Base-by-base conservation (phyloP, 2,888 invertebrate genomes). In the Andrena marginata region DNA sequence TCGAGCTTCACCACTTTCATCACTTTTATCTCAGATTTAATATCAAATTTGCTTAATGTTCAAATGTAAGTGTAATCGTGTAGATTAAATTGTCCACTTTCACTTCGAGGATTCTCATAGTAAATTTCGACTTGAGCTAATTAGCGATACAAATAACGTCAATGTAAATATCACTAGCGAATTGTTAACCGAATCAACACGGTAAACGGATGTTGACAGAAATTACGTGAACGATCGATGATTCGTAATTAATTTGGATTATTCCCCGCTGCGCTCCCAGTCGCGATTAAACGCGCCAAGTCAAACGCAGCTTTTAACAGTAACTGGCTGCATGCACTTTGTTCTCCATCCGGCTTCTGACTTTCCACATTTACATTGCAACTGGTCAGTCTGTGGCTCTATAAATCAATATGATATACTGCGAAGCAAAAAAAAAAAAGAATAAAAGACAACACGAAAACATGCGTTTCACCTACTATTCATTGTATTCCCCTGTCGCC, bases 171-270 rank as follows among this genome's bases (percentile, higher is more conserved):
- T 68, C 67, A 35, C n/a, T 20, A 1, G 26, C 2, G 31, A 8
- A 31, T 71, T 68, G 80, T 72, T 73, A 29, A 67, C 62, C 16
- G 13, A 29, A 49, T 56, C 62, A 73, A 56, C n/a, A 29, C 1
- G 1, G 35, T 68, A 62, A 72, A 72, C 54, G 51, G 23, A 23
- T 49, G 73, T 73, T 68, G 63, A 63, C 63, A 56, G 49, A 68
- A 80, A 80, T 80, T 72, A 68, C 63, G 56, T 10, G 16, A 2
- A 16, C 56, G 73, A 56, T 63, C 72, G 48, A 68, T 51, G 72
- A 68, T 64, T 68, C 54, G 72, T 72, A 67, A 80, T 68, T 80
- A 80, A 80, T 73, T 80, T 31, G 63, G 29, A 72, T 80, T 59
- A 73, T 29, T 68, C 68, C 60, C 54, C 29, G 63, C 54, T 20